A percentile compares a stretch with the other conserved stretches of the same genome.
These are phyloP conservation scores for Diploptera punctata DNA, from an alignment of 2,888 invertebrate genomes.

Conservation along the genomic window DNA sequence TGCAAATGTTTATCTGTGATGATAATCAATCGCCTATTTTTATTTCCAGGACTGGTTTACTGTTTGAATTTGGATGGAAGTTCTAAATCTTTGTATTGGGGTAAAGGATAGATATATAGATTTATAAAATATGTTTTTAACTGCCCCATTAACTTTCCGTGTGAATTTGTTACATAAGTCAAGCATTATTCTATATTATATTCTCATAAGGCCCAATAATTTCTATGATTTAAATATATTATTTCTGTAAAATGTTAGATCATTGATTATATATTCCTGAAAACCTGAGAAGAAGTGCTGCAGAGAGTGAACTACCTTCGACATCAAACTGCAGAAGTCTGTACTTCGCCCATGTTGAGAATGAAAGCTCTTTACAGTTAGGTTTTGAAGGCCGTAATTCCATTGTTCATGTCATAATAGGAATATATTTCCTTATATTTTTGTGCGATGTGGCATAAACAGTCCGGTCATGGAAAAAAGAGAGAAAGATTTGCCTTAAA, in stretches of 20 bases:
- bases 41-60: constrained; percentile 51
- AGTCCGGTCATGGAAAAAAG: too few species aligned
- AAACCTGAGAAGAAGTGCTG: background rate
- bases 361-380: too few species aligned
- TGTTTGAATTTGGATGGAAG: constrained; percentile 37
- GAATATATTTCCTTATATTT: too few species aligned
- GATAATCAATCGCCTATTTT: constrained; percentile 46
- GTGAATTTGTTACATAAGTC: background rate
- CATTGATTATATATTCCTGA: background rate
- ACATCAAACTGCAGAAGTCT: constrained; percentile 11
- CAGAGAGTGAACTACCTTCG: background rate
- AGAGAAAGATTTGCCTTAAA: too few species aligned
- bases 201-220: background rate
- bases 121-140: background rate
- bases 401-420: too few species aligned
- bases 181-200: too few species aligned
- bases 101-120: background rate
- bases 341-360: background rate
- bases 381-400: too few species aligned
- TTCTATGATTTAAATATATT: background rate
- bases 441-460: too few species aligned
- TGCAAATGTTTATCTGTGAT: constrained; percentile 38
- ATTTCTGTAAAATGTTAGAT: background rate
- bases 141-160: background rate
- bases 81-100: constrained; percentile 34